Evolutionary conservation across 2,888 invertebrate species (phyloP), one percentile per base, ranked within the genome.

Genomic region (Helobdella robusta): DNA sequence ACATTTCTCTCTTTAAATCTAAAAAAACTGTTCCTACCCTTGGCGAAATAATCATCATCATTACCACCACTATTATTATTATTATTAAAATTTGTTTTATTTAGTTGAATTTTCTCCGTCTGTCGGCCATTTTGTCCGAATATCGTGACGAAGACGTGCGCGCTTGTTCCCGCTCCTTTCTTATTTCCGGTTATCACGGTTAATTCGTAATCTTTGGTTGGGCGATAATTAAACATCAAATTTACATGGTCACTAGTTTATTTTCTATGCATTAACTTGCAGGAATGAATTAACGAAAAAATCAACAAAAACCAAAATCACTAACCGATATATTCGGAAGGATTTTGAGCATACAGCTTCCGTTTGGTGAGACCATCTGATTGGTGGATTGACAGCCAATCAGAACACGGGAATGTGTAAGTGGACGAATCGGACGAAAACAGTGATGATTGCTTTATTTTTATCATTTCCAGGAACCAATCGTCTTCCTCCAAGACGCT

Each of bases 401-500:
- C 74, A 66, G 75, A 74, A 68, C 77, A 77, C 56, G 73, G 66
- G 70, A 80, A 80, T 34, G 75, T 65, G 77, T 78, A 80, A 6
- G 72, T 69, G 62, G 75, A 75, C 44, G 68, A 66, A 40, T 59
- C 63, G n/a, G n/a, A n/a, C n/a, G n/a, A n/a, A n/a, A n/a, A n/a
- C n/a, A n/a, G n/a, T n/a, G n/a, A n/a, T n/a, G n/a, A n/a, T n/a
- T n/a, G n/a, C n/a, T n/a, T n/a, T n/a, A n/a, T n/a, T n/a, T n/a
- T n/a, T n/a, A n/a, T n/a, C n/a, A n/a, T n/a, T 63, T 79, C 76
- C 60, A 80, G 67, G 66, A 73, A 77, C 79, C 79, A 79, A 32
- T 77, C 74, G 56, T 78, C 74, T 61, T 75, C 75, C 56, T 77
- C 75, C 59, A 74, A 75, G 52, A 74, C 70, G 6, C 78, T 78